Evolutionary conservation across 1,140 invertebrate genomes (phyloP).

Genomic region (Drosophila rhopaloa): DNA sequence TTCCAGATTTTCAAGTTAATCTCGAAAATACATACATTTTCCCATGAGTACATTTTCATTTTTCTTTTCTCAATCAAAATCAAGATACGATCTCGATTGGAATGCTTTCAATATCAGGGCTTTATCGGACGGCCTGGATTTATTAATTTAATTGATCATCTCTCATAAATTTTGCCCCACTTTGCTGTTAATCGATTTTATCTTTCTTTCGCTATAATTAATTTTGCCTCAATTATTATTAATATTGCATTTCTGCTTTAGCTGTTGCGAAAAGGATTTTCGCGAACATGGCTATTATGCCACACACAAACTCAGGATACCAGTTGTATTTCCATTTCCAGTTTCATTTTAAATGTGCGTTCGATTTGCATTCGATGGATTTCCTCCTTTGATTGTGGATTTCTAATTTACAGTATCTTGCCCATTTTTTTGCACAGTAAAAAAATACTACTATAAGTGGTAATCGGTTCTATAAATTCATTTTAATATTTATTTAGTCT

Average conservation of each 20-base stretch:
- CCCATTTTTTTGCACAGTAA: neutral
- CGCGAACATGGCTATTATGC: constrained; percentile 6
- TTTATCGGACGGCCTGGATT: neutral
- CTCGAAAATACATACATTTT: neutral
- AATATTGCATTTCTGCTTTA: neutral
- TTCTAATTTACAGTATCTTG: neutral
- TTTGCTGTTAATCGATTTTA: constrained; percentile 3
- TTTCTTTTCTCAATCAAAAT: constrained; percentile 3
- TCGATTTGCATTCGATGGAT: constrained; percentile 19
- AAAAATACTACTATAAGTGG: neutral
- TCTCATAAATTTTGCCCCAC: constrained; percentile 5
- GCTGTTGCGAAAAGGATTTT: constrained; percentile 21
- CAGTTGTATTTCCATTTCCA: constrained; percentile 21
- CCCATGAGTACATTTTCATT: neutral
- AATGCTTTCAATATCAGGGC: constrained; percentile 6
- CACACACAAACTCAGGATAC: constrained; percentile 8
- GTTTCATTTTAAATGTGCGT: constrained; percentile 26
- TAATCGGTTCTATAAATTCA: no score
- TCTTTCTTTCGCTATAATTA: constrained; percentile 9
- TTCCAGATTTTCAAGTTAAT: neutral
- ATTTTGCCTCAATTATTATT: constrained; percentile 12
- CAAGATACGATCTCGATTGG: neutral
- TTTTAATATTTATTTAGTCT: neutral
- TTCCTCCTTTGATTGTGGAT: constrained; percentile 11
- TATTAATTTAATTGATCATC: neutral